Evolutionary conservation across 2,113 vertebrate genomes (phyloP), one percentile per base, ranked within the genome.

Genomic region (Periophthalmus modestus): DNA sequence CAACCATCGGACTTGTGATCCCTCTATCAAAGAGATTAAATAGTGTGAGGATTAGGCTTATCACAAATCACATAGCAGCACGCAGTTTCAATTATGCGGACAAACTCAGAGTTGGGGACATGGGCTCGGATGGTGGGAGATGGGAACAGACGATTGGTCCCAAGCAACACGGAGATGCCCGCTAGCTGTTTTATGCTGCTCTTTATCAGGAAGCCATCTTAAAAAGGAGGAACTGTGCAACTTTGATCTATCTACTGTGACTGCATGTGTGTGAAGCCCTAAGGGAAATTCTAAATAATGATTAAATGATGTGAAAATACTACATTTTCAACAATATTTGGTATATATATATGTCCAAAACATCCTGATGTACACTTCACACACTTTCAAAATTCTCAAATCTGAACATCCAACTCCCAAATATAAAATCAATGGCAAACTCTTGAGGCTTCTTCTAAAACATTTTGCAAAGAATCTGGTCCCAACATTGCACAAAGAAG

Each of bases 1-100:
- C 18, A 33, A 61, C 21, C 74, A 85, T 89, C 83, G 66, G 76
- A 77, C 79, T 34, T 78, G 82, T 82, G 85, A 89, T 79, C 79
- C 34, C 46, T 77, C 62, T 66, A 70, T 89, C 79, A 72, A 62
- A 19, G 66, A 71, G 83, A 83, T 87, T 87, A 88, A 91, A 89
- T 85, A 81, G 77, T 62, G 72, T 72, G 82, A 85, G 87, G 87
- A 89, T 90, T 83, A 88, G 66, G 73, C 74, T 87, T 81, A 89
- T 90, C 86, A 83, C 59, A 79, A 77, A 87, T 85, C 83, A 69
- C 80, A 81, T 85, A 84, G 81, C 80, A 82, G 80, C 59, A 72
- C 81, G 65, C 75, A 52, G 76, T 89, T 89, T 89, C 79, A 85
- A 87, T 86, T 82, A 88, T 82, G 23, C 71, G 68, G 78, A 80